Evolutionary conservation across 2,888 invertebrate species (phyloP).

Genomic region (Drosophila nr. fundita): DNA sequence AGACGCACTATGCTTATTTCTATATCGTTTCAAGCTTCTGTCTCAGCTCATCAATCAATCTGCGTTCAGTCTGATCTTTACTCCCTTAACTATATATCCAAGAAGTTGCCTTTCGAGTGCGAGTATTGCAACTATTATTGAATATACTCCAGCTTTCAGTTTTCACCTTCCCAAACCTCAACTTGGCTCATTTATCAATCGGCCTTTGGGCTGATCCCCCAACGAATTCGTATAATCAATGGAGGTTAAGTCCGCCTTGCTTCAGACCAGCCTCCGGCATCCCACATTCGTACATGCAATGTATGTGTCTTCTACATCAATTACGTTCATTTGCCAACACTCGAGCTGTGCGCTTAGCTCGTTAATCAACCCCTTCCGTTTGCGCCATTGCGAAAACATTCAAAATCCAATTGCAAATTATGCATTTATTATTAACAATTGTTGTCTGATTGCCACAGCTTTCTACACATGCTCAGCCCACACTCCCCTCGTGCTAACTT

Average conservation of each 20-base stretch:
- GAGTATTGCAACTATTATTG: background rate
- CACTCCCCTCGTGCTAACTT: background rate
- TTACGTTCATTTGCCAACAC: slow-evolving; percentile 25
- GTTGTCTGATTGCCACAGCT: slow-evolving; percentile 70
- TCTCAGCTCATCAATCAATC: slow-evolving; percentile 12
- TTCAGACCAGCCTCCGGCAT: background rate
- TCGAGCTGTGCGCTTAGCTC: slow-evolving; percentile 39
- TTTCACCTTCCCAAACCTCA: background rate
- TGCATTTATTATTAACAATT: slow-evolving; percentile 81
- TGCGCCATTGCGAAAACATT: slow-evolving; percentile 64
- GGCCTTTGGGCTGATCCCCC: background rate
- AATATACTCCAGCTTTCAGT: background rate
- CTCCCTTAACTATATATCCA: slow-evolving; percentile 6
- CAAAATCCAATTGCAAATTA: slow-evolving; percentile 80
- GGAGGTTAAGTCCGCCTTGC: slow-evolving; percentile 8
- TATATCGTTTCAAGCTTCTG: background rate
- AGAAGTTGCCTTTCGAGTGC: background rate
- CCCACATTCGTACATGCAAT: background rate
- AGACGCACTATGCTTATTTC: background rate
- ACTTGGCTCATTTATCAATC: slow-evolving; percentile 4
- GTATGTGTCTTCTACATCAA: slow-evolving; percentile 18
- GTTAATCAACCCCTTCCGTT: slow-evolving; percentile 67
- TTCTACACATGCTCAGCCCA: slow-evolving; percentile 9
- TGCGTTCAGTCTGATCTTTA: background rate
- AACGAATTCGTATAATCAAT: slow-evolving; percentile 8